Evolutionary conservation across 2,113 vertebrate genomes (phyloP).

Genomic region (Rousettus leschenaultii): DNA sequence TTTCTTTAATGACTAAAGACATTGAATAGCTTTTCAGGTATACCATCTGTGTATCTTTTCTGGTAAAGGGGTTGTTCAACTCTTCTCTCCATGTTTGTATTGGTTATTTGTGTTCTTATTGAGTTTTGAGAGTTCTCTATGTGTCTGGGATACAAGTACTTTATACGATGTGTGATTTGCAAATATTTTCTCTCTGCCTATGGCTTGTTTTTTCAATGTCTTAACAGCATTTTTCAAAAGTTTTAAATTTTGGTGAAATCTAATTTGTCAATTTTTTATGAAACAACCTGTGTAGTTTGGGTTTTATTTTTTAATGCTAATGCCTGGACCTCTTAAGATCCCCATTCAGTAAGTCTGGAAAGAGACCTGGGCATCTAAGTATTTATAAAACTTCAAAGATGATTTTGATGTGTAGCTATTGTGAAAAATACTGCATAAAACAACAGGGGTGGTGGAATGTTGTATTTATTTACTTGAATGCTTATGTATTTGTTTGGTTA

Average conservation of each 20-base stretch:
- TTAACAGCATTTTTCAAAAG: not conserved
- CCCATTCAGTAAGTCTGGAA: not conserved
- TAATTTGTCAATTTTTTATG: not conserved
- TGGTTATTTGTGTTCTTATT: not conserved
- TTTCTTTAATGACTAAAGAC: not conserved
- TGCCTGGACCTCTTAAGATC: not conserved
- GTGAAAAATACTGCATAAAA: not conserved
- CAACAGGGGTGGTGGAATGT: not conserved
- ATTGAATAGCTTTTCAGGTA: not conserved
- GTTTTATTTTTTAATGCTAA: not conserved
- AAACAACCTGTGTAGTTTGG: not conserved
- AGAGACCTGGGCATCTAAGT: not conserved
- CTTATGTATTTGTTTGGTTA: not conserved
- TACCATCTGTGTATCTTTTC: not conserved
- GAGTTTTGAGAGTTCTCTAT: not conserved
- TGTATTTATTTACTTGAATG: not conserved
- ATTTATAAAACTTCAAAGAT: not conserved
- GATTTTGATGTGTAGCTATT: not conserved
- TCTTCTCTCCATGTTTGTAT: not conserved
- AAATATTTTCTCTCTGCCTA: not conserved
- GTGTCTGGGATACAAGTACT: not conserved
- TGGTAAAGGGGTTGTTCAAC: not conserved
- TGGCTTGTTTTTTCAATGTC: not conserved
- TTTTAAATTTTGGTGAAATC: not conserved
- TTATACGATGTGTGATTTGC: not conserved